Evolutionary conservation across 2,888 invertebrate genomes (phyloP), one percentile per base, ranked within the genome.

Genomic region (Pyrochroa serraticornis): DNA sequence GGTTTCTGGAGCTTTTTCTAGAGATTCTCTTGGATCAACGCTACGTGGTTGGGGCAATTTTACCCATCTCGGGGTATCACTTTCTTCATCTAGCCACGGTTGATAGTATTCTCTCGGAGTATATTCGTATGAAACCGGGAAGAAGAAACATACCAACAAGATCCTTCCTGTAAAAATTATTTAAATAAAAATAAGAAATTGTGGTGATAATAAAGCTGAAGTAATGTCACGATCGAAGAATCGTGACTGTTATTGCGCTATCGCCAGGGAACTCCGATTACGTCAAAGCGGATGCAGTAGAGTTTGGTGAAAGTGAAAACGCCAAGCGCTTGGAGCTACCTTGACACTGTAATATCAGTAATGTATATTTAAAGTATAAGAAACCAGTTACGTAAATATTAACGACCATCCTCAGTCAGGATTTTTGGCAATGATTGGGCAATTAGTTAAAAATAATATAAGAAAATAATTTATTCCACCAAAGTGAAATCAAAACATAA

Each of bases 221-320:
- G 22, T 5, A 22, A 22, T 22, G 41, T 49, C 39, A 41, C 12
- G 33, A 44, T 31, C 30, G 41, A 32, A 6, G 10, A 33, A 32
- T 47, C 30, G 22, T 38, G 30, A 7, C 13, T 38, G 13, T 47
- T 37, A n/a, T 53, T 53, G 45, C 52, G 52, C 45, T 35, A 46
- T 37, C 12, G 30, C 12, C 37, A 45, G 66, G 65, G 60, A 66
- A 64, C 54, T 65, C 66, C 65, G 45, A 58, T 65, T 63, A 63
- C 65, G 59, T 63, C 63, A 60, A 69, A 67, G 61, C 67, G 68
- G 67, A 68, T 69, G 63, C 61, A 51, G 47, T 49, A 51, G 53
- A 56, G 61, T 67, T 48, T 44, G 65, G 68, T 63, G 69, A 71
- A 71, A 69, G 71, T 71, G 68, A 71, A 71, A 69, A 66, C 65